These are phyloP conservation scores for Takifugu flavidus DNA, from an alignment of 2,113 vertebrate species.

Conservation along the genomic window DNA sequence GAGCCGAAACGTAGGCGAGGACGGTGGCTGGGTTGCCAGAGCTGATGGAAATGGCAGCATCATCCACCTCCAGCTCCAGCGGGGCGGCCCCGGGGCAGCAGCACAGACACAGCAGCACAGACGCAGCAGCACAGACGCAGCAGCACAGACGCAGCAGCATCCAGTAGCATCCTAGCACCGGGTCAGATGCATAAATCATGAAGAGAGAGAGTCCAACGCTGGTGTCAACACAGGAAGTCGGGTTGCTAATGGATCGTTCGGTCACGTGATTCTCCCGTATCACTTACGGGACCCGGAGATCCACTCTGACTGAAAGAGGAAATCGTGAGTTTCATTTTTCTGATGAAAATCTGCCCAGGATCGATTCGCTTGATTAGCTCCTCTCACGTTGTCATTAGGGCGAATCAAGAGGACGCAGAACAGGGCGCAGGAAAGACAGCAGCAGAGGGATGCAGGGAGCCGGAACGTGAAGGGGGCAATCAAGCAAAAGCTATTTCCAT, in stretches of 20 bases:
- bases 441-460: background rate
- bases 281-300: slow-evolving; percentile 15
- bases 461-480: too few species aligned
- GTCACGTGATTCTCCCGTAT: slow-evolving; percentile 21
- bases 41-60: too few species aligned
- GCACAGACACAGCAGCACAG: too few species aligned
- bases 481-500: too few species aligned
- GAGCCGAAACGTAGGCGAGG: too few species aligned
- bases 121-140: too few species aligned
- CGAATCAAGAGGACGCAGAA: slow-evolving; percentile 46
- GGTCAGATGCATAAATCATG: slow-evolving; percentile 59
- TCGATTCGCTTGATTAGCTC: slow-evolving; percentile 44
- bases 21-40: too few species aligned
- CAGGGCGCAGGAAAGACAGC: background rate
- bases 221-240: slow-evolving; percentile 31
- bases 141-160: too few species aligned
- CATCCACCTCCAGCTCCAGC: too few species aligned
- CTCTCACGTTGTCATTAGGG: slow-evolving; percentile 54
- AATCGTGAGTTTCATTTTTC: slow-evolving; percentile 12
- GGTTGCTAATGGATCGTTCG: slow-evolving; percentile 39
- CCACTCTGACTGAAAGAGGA: background rate
- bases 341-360: slow-evolving; percentile 20
- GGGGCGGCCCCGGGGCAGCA: too few species aligned
- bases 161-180: slow-evolving; percentile 16
- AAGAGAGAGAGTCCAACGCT: slow-evolving; percentile 30